Percentiles rank a stretch among this genome's conserved stretches.
These are phyloP conservation scores for Probosciger aterrimus DNA, from an alignment of 2,113 vertebrate species.

Conservation along the genomic window DNA sequence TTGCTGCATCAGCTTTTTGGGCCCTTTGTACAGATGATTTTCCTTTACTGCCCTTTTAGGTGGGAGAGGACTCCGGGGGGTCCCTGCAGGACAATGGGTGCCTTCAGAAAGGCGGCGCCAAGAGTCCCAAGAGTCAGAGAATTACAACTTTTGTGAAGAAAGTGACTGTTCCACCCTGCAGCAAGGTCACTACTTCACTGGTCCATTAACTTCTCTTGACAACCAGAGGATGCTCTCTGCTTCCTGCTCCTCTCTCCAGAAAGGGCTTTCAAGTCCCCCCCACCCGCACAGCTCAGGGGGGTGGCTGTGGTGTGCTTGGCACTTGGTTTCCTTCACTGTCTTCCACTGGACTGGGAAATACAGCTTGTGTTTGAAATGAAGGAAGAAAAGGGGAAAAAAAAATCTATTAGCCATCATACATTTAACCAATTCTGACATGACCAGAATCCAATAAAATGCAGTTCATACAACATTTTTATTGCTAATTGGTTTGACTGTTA, in stretches of 20 bases:
- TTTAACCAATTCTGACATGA: conserved; percentile 12
- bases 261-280: background rate
- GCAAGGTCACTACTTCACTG: background rate
- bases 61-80: background rate
- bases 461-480: conserved; percentile 51
- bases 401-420: background rate
- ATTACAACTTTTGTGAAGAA: background rate
- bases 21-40: background rate
- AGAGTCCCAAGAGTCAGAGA: background rate
- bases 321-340: rapidly evolving
- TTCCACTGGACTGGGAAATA: background rate
- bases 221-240: background rate
- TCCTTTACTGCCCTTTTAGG: background rate
- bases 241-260: background rate
- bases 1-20: conserved; percentile 25
- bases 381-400: background rate
- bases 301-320: background rate
- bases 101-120: background rate
- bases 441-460: conserved; percentile 60
- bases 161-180: background rate
- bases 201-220: background rate
- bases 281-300: rapidly evolving
- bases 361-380: background rate
- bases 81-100: background rate
- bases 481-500: conserved; percentile 68